Base-by-base conservation (phyloP, 1,140 invertebrate species). In the Drosophila pseudoananassae region DNA sequence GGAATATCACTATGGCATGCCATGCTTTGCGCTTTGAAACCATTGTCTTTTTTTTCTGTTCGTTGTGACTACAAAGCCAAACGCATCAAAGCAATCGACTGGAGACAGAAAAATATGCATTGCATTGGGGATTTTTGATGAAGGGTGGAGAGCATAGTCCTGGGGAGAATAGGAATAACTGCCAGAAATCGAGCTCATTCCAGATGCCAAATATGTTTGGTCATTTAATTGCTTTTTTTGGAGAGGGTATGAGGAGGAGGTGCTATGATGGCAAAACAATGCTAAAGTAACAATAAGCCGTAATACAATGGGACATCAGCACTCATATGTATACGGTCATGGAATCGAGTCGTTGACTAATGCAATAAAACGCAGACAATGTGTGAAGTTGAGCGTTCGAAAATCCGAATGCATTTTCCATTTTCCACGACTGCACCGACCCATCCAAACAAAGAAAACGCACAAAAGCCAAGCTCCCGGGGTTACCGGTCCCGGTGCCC, bases 301-400 rank as follows among this genome's bases (percentile, higher is more conserved):
- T 3, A 29, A n/a, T 9, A 52, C 50, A 69, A 69, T 47, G 63
- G 2, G 29, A n/a, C 38, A 46, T 14, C 3, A 54, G 38, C n/a
- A 4, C 47, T 33, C 14, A 15, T 14, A n/a, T n/a, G n/a, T n/a
- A 68, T 68, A 31, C 38, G 50, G 50, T 20, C 17, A 69, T 25
- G 38, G 15, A 38, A 29, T 1, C 25, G 43, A 72, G 51, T 43
- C 15, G 12, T 38, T 36, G 57, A 66, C 83, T 87, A 88, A 87
- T 88, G 64, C 83, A 83, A 87, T 83, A 83, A 82, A 87, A 73
- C 64, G 66, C 83, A 79, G 71, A 83, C 83, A 87, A 88, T 87
- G 83, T 87, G 83, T 87, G 83, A 83, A 87, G 83, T 70, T 82
- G 76, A 76, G 78, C 79, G 71, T 87, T 78, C 63, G 66, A 88